phyloP scores from a whole-genome alignment of 2,888 invertebrate species.

The Oscheius sp. region DNA sequence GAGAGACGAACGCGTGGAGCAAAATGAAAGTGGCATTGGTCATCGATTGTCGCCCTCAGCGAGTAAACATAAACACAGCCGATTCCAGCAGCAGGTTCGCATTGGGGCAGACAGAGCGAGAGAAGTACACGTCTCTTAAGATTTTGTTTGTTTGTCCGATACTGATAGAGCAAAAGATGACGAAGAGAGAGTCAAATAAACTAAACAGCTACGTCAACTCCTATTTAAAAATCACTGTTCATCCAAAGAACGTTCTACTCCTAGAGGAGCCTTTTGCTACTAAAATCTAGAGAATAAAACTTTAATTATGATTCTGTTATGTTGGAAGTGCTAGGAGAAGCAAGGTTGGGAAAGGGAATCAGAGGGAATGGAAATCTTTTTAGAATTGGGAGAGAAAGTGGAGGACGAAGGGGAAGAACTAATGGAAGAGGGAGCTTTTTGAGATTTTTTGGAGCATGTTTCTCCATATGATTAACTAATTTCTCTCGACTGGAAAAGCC shows the following conservation, averaged over 20 bases:
- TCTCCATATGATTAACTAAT: constrained; percentile 34
- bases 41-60: background rate
- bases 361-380: background rate
- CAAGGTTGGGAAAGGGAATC: background rate
- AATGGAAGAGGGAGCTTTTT: background rate
- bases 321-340: background rate
- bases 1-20: background rate
- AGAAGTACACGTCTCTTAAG: too few species aligned
- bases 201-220: too few species aligned
- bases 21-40: background rate
- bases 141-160: too few species aligned
- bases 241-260: too few species aligned
- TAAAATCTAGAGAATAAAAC: too few species aligned
- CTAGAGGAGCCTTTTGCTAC: too few species aligned
- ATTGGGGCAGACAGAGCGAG: too few species aligned
- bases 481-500: constrained; percentile 47
- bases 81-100: background rate
- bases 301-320: too few species aligned
- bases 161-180: too few species aligned
- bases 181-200: too few species aligned
- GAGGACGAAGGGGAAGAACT: background rate
- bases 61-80: background rate
- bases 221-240: too few species aligned
- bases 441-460: constrained; percentile 10
- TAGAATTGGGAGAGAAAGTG: constrained; percentile 1